Conservation (phyloP, 2,797 vertebrate genomes). For the Acanthiza pusilla region DNA sequence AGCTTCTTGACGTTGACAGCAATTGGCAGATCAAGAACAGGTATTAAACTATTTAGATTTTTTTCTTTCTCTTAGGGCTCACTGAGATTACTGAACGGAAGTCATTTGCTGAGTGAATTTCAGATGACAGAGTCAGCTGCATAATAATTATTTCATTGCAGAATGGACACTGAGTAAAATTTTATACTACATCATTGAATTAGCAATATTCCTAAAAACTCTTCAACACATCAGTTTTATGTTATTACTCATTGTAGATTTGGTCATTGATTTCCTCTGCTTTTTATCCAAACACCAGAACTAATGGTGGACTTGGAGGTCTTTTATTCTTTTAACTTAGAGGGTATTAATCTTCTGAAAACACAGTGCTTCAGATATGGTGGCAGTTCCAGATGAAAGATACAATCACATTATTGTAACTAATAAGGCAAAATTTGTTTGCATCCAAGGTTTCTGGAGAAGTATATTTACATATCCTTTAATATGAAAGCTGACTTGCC, state of each 20-base stretch:
- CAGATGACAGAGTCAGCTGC: not conserved
- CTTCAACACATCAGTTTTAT: not conserved
- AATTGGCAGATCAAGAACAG: not conserved
- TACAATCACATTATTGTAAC: not conserved
- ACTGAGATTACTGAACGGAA: not conserved
- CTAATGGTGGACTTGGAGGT: not conserved
- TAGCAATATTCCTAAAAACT: not conserved
- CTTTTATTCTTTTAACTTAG: not conserved
- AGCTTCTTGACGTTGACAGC: not conserved
- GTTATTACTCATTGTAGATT: not conserved
- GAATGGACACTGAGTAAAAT: not conserved
- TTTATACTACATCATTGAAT: not conserved
- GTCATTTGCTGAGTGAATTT: not conserved
- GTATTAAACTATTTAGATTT: not conserved
- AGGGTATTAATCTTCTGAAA: slow-evolving; percentile 5
- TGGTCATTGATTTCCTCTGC: not conserved
- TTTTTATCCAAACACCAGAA: slow-evolving; percentile 19
- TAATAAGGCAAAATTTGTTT: slow-evolving; percentile 8
- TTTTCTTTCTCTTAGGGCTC: not conserved
- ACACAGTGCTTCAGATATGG: not conserved
- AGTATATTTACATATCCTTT: not conserved
- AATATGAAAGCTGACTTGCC: not conserved
- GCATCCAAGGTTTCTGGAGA: not conserved
- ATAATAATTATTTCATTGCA: not conserved
- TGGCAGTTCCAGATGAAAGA: not conserved